Evolutionary conservation across 2,113 vertebrate genomes (phyloP), one percentile per base, ranked within the genome.

Genomic region (Lampris megalopsis): DNA sequence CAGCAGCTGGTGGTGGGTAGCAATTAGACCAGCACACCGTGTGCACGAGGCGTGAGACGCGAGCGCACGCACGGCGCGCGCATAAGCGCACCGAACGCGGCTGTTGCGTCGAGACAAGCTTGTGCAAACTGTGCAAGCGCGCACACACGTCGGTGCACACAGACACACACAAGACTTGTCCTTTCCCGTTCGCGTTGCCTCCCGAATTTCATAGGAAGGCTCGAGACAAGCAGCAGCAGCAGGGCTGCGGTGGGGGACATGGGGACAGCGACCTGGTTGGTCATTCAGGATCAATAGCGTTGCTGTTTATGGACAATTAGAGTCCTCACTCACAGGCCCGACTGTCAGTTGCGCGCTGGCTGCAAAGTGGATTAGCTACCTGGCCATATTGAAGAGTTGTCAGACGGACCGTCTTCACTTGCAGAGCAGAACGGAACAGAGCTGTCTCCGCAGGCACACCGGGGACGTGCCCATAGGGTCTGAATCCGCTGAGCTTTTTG

Each of bases 281-380:
- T 78, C 63, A n/a, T 35, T 10, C 61, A 36, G n/a, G 83, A 87
- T 89, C 79, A 75, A 91, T 86, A 81, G 64, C 61, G 24, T 73
- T 72, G 83, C 84, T 87, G 82, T 59, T 63, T 36, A 38, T 41
- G 60, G 70, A 79, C 71, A 72, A 84, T 87, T 76, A 79, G 54
- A 41, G 54, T 63, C 62, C 54, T 86, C 67, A 41, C 69, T 67
- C 71, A 9, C 49, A 47, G 67, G 54, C 35, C 2, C 43, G 1
- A 3, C 10, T 62, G 54, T 43, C 8, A 0, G 73, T 75, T 68
- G 35, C 49, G 62, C 58, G 13, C 49, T 6, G 60, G 42, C 47
- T 59, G 52, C 65, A 47, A 47, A 41, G 77, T 40, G 75, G 58
- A 74, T 80, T 63, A 66, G 65, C 11, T 6, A 11, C n/a, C n/a